Evolutionary conservation across 2,113 vertebrate genomes (phyloP), one percentile per base, ranked within the genome.

Genomic region (Heteronetta atricapilla): DNA sequence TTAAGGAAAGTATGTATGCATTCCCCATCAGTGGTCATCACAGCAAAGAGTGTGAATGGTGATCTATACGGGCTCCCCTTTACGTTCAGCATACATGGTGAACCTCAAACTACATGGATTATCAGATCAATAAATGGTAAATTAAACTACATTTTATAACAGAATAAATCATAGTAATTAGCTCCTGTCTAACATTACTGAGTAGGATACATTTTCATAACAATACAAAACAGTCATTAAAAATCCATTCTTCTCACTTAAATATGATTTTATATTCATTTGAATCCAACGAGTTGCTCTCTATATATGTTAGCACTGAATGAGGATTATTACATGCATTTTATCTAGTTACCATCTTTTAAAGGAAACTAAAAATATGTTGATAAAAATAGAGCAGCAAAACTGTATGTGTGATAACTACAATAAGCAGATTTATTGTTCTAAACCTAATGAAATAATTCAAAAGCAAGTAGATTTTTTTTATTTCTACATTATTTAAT

Each of bases 51-150:
- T 11, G 60, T 92, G 23, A 95, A 97, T 16, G 70, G 85, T 19
- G 46, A 75, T n/a, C 95, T 97, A 11, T 98, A 98, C 6, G 98
- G 90, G 52, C 44, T 97, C n/a, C 99, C 99, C 7, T 99, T 99
- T 59, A 98, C 92, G 13, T 99, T 98, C 95, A 98, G 67, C 52
- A 97, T 99, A 70, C 78, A 98, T 29, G 95, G 97, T 38, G 88
- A 97, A 58, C 91, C 98, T 69, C 97, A 98, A 31, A 97, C 97
- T 38, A 98, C 78, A 5, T 99, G 98, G 99, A 95, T 95, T 28
- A 86, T 98, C 75, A 96, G 96, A 95, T 38, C 88, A 38, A 53
- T 98, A 90, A 99, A 98, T 82, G 98, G 99, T 99, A 97, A 98
- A 97, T 82, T 67, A 19, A 87, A 7, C 29, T 48, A 59, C 28